These are phyloP conservation scores for Salvelinus sp. DNA, from an alignment of 2,113 vertebrate species.

Conservation along the genomic window DNA sequence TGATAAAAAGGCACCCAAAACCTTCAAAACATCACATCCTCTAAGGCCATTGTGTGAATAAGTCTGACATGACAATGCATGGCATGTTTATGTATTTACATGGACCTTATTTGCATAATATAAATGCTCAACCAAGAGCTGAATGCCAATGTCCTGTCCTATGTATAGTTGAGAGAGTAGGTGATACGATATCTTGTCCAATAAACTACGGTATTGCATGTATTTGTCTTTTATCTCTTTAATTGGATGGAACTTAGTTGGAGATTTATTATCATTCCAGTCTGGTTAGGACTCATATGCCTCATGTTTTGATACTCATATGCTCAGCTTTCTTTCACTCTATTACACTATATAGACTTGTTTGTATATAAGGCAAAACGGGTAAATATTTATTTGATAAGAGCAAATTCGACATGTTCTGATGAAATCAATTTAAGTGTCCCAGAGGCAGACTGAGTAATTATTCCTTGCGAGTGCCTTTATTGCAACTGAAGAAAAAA, in stretches of 20 bases:
- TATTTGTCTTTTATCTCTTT: background rate
- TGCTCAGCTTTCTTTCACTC: too few species aligned
- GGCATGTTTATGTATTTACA: conserved; percentile 1
- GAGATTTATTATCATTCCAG: background rate
- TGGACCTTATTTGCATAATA: conserved; percentile 4
- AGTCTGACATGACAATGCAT: conserved; percentile 11
- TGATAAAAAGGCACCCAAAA: background rate
- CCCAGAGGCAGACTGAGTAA: too few species aligned
- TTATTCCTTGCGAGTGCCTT: background rate
- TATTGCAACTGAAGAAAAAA: background rate
- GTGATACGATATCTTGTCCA: background rate
- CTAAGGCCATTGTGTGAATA: conserved; percentile 9
- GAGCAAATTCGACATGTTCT: background rate
- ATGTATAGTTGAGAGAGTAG: background rate
- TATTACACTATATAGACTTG: too few species aligned
- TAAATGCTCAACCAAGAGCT: background rate
- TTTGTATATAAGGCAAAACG: too few species aligned
- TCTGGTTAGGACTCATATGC: too few species aligned
- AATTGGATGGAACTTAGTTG: background rate
- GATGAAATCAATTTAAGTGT: too few species aligned
- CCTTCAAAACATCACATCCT: conserved; percentile 18
- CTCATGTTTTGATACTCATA: too few species aligned
- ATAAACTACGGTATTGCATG: background rate
- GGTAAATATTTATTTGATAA: too few species aligned
- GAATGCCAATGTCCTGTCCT: background rate